Percentiles rank a stretch among this genome's conserved stretches.
These are phyloP conservation scores for Cryptotis parvus DNA, from an alignment of 2,113 vertebrate genomes.

Conservation along the genomic window DNA sequence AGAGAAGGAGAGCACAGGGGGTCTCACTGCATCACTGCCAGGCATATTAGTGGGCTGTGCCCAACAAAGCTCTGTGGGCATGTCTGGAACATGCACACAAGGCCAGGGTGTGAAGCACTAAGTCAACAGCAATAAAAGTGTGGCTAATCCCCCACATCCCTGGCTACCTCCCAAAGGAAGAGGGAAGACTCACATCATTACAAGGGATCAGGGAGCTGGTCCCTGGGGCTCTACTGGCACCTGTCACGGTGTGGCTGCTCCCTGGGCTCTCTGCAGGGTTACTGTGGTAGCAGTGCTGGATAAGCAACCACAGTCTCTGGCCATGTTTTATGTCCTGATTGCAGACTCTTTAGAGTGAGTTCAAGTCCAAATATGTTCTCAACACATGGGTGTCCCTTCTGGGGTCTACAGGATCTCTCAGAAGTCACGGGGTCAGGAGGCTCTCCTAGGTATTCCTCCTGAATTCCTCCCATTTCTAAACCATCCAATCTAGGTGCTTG, in stretches of 20 bases:
- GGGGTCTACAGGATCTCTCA: not conserved
- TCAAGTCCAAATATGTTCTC: not conserved
- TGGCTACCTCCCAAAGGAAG: not conserved
- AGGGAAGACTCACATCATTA: not conserved
- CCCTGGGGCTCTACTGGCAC: not conserved
- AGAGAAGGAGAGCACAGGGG: too few relatives aligned
- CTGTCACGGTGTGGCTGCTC: not conserved
- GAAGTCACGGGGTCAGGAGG: not conserved
- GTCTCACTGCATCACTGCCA: too few relatives aligned
- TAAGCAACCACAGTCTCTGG: not conserved
- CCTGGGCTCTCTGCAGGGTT: not conserved
- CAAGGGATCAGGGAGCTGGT: accelerated
- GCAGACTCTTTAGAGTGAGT: not conserved
- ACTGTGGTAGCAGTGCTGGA: not conserved
- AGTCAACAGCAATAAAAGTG: not conserved
- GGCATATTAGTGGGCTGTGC: too few relatives aligned
- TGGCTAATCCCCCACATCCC: not conserved
- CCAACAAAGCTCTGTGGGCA: too few relatives aligned
- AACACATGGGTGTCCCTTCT: not conserved
- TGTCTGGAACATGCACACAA: not conserved
- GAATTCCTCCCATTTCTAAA: not conserved
- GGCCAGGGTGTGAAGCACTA: not conserved
- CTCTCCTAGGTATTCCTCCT: not conserved
- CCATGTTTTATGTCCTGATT: not conserved
- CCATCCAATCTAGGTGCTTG: not conserved